Percentiles rank a stretch among this genome's conserved stretches.
These are phyloP conservation scores for Nestor notabilis DNA, from an alignment of 2,113 vertebrate species.

Conservation along the genomic window DNA sequence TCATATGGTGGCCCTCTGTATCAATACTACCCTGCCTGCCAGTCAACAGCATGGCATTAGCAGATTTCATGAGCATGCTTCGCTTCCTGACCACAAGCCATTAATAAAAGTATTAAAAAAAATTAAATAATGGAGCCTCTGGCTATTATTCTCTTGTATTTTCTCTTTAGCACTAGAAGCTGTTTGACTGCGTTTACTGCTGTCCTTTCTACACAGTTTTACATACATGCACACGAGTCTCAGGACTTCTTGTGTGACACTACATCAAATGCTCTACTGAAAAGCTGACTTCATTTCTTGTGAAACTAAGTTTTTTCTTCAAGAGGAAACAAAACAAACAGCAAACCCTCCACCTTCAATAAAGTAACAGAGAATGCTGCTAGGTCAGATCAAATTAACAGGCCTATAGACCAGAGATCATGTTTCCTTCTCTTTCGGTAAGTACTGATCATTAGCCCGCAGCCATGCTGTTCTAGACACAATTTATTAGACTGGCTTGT, in stretches of 20 bases:
- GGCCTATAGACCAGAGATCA: neutral
- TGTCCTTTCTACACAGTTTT: neutral
- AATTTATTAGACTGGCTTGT: neutral
- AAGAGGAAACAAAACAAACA: neutral
- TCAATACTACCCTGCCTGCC: neutral
- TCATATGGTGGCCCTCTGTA: neutral
- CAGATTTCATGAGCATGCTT: neutral
- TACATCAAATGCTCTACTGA: neutral
- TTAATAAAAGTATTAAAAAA: neutral
- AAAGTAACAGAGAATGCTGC: neutral
- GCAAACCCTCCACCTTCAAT: neutral
- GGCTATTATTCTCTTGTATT: neutral
- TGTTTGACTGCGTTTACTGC: neutral
- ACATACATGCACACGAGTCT: neutral
- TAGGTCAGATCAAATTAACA: conserved; percentile 45
- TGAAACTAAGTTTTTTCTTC: neutral
- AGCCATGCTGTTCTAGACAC: neutral
- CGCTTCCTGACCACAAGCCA: neutral
- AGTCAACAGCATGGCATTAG: neutral
- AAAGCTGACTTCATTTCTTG: neutral
- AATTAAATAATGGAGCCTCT: neutral
- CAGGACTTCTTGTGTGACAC: neutral
- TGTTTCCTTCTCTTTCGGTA: conserved; percentile 13
- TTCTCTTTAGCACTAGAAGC: neutral
- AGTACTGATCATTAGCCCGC: conserved; percentile 2